These are phyloP conservation scores for Apostichopus californicus DNA, from an alignment of 35 echinoderm and acorn worm species.

Conservation along the genomic window DNA sequence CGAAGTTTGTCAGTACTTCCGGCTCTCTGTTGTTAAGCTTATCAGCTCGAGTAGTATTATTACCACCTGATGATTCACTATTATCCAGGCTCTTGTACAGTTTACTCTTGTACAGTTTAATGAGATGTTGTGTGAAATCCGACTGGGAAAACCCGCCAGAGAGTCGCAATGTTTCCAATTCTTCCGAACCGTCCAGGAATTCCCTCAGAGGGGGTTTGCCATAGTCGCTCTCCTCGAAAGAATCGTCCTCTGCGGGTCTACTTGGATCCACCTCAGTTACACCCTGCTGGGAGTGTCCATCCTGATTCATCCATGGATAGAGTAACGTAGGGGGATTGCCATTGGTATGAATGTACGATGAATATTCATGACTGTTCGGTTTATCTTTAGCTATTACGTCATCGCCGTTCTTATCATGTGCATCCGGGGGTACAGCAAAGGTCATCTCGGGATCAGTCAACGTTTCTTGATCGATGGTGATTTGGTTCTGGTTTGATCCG, in stretches of 20 bases:
- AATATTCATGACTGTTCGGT: too few species aligned
- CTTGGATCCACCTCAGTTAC: background rate
- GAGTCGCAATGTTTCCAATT: background rate
- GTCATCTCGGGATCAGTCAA: background rate
- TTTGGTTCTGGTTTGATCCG: background rate
- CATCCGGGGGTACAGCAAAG: background rate
- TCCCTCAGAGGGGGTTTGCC: background rate
- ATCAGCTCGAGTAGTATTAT: background rate
- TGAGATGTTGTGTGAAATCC: slow-evolving; percentile 9
- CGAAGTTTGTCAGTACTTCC: slow-evolving; percentile 15
- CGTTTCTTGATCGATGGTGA: background rate
- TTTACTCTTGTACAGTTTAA: background rate
- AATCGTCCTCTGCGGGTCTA: background rate
- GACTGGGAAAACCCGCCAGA: background rate
- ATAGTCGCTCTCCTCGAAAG: background rate
- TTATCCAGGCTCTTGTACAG: too few species aligned
- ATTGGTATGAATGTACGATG: background rate
- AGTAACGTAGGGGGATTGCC: background rate
- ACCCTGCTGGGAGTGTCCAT: background rate
- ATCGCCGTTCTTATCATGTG: too few species aligned
- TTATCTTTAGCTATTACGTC: too few species aligned
- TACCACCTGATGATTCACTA: too few species aligned
- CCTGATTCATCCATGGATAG: background rate
- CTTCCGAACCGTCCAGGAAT: background rate
- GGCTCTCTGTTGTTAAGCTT: background rate